Base-by-base conservation (phyloP, 2,888 invertebrate species). In the Encarsia formosa region DNA sequence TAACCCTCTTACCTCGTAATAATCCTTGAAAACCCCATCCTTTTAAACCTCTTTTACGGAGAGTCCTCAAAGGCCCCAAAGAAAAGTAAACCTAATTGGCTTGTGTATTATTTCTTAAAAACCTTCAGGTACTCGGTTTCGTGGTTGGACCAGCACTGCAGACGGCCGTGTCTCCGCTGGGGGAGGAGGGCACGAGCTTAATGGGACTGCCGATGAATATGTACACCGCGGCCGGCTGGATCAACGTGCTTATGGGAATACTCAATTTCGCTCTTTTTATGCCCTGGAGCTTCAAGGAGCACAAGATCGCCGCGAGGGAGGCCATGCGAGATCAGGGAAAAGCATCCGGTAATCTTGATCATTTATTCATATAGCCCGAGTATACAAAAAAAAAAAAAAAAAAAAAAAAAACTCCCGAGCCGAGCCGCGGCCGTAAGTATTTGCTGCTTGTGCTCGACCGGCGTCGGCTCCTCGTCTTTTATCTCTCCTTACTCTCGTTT, bases 221-320 rank as follows among this genome's bases (percentile, higher is more conserved):
- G 91, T 92, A 87, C 76, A 91, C 91, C 1, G 88, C 89, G 9
- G 81, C 87, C 3, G 91, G 89, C 5, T 91, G 91, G 91, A 83
- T 89, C 63, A 91, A 91, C 72, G 88, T 87, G 3, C 57, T 85
- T 20, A 78, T 91, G 65, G 87, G 88, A 13, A 63, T 86, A 6
- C 52, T 85, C 38, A 91, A 91, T 75, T 80, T 90, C 51, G 63
- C 81, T 48, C 77, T 90, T 56, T 88, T 90, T 66, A 75, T 89
- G 65, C 91, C 91, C 0, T 79, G 79, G 60, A 77, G 83, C 61
- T 91, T 91, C 68, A 81, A 81, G 63, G 90, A 91, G 69, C 80
- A 81, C 58, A 83, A 84, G 67, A 85, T 92, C 35, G 90, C 91
- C 0, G 85, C 84, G 3, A 80, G 82, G 49, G 91, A 91, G 75